Evolutionary conservation across 2,888 invertebrate genomes (phyloP).

Genomic region (Gastrophysa polygoni): DNA sequence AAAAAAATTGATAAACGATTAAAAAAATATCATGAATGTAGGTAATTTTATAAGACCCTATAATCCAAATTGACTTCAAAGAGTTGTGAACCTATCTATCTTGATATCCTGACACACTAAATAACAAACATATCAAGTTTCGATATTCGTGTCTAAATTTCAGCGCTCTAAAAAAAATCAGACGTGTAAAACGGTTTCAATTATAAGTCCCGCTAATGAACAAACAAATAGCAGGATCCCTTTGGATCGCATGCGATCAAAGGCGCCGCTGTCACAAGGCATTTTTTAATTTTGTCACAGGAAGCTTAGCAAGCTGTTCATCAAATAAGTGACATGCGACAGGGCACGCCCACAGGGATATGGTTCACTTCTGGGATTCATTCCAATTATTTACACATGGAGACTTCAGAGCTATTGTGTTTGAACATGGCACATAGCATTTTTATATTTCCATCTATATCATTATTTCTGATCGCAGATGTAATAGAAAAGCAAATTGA

Average conservation of each 20-base stretch:
- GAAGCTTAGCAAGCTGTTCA: conserved; percentile 38
- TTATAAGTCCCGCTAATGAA: conserved; percentile 31
- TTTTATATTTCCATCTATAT: no score
- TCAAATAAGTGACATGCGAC: conserved; percentile 33
- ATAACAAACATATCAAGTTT: no score
- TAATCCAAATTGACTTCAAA: no score
- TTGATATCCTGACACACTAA: no score
- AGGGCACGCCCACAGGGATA: conserved; percentile 32
- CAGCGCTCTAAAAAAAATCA: conserved; percentile 21
- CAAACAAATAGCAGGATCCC: conserved; percentile 32
- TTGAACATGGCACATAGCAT: no score
- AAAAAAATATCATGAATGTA: no score
- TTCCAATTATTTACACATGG: background rate
- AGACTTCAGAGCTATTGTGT: background rate
- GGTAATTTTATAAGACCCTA: no score
- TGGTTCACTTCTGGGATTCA: conserved; percentile 13
- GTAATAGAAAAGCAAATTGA: no score
- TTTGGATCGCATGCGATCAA: conserved; percentile 28
- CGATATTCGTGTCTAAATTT: background rate
- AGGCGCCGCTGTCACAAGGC: conserved; percentile 32
- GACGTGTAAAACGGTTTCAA: conserved; percentile 28
- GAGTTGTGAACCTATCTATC: no score
- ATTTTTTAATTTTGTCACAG: conserved; percentile 48
- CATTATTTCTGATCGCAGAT: no score
- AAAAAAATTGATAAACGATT: no score